A percentile compares a stretch with the other conserved stretches of the same genome.
These are phyloP conservation scores for Archips crataeganus DNA, from an alignment of 2,888 invertebrate genomes.

Conservation along the genomic window DNA sequence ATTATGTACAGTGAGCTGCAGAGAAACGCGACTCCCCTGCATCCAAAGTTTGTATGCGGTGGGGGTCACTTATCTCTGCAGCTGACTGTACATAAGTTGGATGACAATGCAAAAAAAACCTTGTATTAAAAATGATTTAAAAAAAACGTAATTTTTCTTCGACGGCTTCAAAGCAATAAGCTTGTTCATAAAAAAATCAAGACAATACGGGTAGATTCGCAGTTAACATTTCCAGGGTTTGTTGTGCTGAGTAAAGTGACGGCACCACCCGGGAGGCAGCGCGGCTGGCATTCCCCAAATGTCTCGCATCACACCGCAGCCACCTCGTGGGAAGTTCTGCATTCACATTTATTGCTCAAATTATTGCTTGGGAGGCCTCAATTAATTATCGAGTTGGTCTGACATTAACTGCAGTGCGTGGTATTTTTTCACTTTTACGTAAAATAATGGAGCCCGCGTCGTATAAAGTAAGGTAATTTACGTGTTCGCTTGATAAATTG, in stretches of 20 bases:
- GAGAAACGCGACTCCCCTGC: too few relatives aligned
- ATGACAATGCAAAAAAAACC: too few relatives aligned
- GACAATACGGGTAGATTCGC: not conserved
- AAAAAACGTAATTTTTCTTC: too few relatives aligned
- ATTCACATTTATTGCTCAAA: conserved; percentile 59
- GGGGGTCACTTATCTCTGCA: too few relatives aligned
- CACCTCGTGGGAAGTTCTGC: conserved; percentile 66
- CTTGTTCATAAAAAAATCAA: too few relatives aligned
- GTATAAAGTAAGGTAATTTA: conserved; percentile 57
- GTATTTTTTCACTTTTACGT: conserved; percentile 65
- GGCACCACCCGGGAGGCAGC: conserved; percentile 23
- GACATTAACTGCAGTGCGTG: conserved; percentile 62
- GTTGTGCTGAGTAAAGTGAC: not conserved
- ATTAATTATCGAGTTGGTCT: conserved; percentile 67
- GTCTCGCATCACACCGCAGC: conserved; percentile 51
- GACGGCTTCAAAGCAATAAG: too few relatives aligned
- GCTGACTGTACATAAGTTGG: too few relatives aligned
- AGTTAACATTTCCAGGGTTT: not conserved
- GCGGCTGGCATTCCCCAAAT: conserved; percentile 57
- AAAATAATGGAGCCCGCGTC: conserved; percentile 57
- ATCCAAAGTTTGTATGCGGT: too few relatives aligned
- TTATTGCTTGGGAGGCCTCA: conserved; percentile 70
- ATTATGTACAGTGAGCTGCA: too few relatives aligned
- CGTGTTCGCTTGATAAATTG: conserved; percentile 61
- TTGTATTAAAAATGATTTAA: too few relatives aligned